phyloP scores from a whole-genome alignment of 1,140 invertebrate species.

The Ephestia elutella region DNA sequence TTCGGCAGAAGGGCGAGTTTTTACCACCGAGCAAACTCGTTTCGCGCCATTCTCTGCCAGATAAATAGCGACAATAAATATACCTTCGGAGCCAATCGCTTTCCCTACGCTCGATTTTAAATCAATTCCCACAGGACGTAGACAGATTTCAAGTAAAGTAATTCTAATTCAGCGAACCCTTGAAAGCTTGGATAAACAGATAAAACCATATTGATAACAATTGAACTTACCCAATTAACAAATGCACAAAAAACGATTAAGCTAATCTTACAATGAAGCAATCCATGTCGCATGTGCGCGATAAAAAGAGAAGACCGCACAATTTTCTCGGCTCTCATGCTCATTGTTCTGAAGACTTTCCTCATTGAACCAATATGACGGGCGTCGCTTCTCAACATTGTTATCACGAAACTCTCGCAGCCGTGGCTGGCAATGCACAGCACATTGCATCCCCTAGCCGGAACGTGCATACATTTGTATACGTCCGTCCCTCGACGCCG shows the following conservation, averaged over 20 bases:
- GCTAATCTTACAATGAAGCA: conserved; percentile 15
- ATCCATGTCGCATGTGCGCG: conserved; percentile 16
- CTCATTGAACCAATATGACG: conserved; percentile 43
- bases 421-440: background rate
- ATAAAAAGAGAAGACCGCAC: conserved; percentile 34
- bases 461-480: background rate
- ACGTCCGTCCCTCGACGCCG: background rate
- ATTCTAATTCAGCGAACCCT: background rate
- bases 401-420: conserved; percentile 18
- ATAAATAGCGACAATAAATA: conserved; percentile 49
- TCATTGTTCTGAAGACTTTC: conserved; percentile 65
- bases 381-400: conserved; percentile 59
- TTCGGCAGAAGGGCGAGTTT: conserved; percentile 54
- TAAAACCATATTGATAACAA: background rate
- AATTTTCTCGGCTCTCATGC: conserved; percentile 52
- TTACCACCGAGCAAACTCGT: conserved; percentile 56
- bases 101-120: conserved; percentile 9
- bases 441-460: background rate
- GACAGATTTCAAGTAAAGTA: background rate
- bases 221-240: background rate
- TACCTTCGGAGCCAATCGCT: conserved; percentile 36
- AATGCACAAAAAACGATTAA: conserved; percentile 4
- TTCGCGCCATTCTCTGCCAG: conserved; percentile 43
- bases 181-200: background rate
- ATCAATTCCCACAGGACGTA: background rate